Conservation (phyloP, 2,888 invertebrate genomes). For the Calliscelio sp. region DNA sequence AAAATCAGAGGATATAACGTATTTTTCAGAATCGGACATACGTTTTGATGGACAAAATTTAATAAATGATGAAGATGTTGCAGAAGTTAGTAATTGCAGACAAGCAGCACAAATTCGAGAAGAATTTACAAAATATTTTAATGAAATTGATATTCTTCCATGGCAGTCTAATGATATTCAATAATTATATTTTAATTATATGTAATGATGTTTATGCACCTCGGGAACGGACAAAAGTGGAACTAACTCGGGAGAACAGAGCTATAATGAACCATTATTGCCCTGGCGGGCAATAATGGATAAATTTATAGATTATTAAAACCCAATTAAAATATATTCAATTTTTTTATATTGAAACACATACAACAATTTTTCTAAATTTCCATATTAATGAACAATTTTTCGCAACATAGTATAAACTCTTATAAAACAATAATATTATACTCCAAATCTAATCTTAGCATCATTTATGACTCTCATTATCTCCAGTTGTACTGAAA, state of each 20-base stretch:
- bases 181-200: not conserved
- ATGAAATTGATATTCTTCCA: not conserved
- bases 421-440: no score
- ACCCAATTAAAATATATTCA: no score
- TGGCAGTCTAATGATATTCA: not conserved
- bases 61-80: not conserved
- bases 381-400: no score
- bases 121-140: slow-evolving; percentile 5
- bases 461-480: not conserved
- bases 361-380: no score
- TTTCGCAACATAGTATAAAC: no score
- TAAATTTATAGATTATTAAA: not conserved
- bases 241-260: no score
- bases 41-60: not conserved
- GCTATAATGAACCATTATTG: no score
- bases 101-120: not conserved
- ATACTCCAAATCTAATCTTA: not conserved
- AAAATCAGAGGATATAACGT: no score
- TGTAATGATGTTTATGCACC: no score
- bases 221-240: no score
- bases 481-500: slow-evolving; percentile 1
- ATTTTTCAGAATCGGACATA: not conserved
- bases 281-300: no score
- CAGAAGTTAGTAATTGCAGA: not conserved
- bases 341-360: no score